Percentiles rank a stretch among this genome's conserved stretches.
phyloP scores from a whole-genome alignment of 2,113 vertebrate species.

The Pavo muticus region DNA sequence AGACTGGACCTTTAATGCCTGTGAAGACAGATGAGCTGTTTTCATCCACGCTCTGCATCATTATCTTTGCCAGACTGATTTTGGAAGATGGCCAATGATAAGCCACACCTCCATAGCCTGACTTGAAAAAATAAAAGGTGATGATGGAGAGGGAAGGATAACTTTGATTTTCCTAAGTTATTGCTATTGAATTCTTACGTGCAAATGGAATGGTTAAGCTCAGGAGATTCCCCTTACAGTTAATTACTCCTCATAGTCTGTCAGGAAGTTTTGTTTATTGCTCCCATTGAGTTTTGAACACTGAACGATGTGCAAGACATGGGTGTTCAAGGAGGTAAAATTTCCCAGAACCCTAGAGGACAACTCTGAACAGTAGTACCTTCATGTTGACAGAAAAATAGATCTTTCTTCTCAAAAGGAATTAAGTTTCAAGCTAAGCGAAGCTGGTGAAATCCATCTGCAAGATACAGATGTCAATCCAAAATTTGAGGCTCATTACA shows the following conservation, averaged over 20 bases:
- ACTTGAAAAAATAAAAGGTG: background rate
- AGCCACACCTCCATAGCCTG: background rate
- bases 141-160: background rate
- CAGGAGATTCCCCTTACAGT: background rate
- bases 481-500: background rate
- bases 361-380: background rate
- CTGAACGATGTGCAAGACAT: background rate
- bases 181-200: background rate
- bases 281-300: background rate
- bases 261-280: background rate
- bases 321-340: background rate
- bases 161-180: background rate
- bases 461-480: background rate
- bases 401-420: too few species aligned
- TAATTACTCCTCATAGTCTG: background rate
- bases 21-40: background rate
- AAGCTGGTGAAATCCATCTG: background rate
- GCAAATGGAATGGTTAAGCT: background rate
- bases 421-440: background rate
- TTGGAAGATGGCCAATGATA: background rate
- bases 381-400: background rate
- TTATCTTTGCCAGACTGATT: background rate
- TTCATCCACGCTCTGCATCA: background rate
- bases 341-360: background rate
- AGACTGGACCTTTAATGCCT: background rate